Conservation (phyloP, 2,888 invertebrate species). For the Magallana nippona region DNA sequence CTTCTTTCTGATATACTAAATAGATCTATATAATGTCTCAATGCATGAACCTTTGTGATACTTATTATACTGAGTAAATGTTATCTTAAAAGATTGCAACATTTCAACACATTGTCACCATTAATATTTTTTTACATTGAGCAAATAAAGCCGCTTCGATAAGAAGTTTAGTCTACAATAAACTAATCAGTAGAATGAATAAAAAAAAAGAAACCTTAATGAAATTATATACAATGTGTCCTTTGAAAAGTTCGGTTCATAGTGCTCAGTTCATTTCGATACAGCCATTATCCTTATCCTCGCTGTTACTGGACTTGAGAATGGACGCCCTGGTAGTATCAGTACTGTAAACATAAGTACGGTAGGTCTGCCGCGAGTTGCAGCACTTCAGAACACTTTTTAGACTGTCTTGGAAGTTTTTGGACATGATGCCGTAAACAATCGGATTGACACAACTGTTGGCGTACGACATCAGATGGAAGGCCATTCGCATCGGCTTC, state of each 20-base stretch:
- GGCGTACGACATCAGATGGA: slow-evolving; percentile 86
- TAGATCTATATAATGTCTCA: too few relatives aligned
- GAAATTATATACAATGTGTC: not conserved
- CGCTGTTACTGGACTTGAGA: slow-evolving; percentile 51
- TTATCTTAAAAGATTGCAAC: too few relatives aligned
- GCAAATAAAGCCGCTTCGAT: too few relatives aligned
- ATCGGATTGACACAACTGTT: slow-evolving; percentile 88
- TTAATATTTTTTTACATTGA: too few relatives aligned
- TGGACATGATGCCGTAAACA: slow-evolving; percentile 88
- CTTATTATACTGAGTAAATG: too few relatives aligned
- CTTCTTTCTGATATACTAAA: too few relatives aligned
- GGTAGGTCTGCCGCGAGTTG: slow-evolving; percentile 51
- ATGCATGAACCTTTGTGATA: too few relatives aligned
- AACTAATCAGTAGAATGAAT: too few relatives aligned
- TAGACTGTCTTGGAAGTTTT: slow-evolving; percentile 83
- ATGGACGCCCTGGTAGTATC: slow-evolving; percentile 49
- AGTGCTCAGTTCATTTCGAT: not conserved
- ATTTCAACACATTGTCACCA: too few relatives aligned
- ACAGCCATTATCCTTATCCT: slow-evolving; percentile 45
- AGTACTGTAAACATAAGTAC: slow-evolving; percentile 36
- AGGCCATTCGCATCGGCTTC: slow-evolving; percentile 84
- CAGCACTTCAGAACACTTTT: slow-evolving; percentile 68
- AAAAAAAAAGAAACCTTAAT: not conserved
- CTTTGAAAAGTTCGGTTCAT: not conserved
- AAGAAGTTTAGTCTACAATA: too few relatives aligned